Evolutionary conservation across 1,140 invertebrate species (phyloP).

Genomic region (Telenomus remus): DNA sequence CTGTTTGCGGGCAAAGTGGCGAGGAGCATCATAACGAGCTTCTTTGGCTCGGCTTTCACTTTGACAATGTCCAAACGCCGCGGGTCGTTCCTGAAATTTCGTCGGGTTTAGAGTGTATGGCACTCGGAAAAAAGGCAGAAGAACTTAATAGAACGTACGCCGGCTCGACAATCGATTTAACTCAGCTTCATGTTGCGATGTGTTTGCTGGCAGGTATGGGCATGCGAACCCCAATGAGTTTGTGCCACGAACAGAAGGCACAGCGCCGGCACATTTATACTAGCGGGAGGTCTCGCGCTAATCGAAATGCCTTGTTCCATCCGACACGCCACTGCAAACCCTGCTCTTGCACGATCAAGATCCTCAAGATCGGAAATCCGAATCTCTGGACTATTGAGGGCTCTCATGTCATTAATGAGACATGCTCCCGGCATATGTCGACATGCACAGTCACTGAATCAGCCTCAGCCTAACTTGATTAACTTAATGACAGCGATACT

Average conservation of each 20-base stretch:
- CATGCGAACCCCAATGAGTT: conserved; percentile 24
- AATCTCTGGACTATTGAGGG: conserved; percentile 48
- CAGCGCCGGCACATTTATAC: conserved; percentile 40
- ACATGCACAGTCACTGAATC: conserved; percentile 5
- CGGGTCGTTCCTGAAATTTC: conserved; percentile 27
- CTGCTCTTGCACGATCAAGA: conserved; percentile 18
- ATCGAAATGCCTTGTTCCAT: conserved; percentile 68
- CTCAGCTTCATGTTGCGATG: conserved; percentile 39
- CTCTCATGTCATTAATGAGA: conserved; percentile 64
- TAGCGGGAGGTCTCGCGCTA: conserved; percentile 43
- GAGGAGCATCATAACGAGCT: not conserved
- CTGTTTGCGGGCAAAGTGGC: no score
- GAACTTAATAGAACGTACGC: conserved; percentile 49
- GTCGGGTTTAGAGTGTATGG: conserved; percentile 3
- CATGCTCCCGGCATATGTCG: conserved; percentile 45
- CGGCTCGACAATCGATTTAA: conserved; percentile 51
- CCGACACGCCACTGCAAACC: conserved; percentile 44
- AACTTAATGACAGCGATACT: conserved; percentile 21
- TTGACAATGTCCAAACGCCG: conserved; percentile 15
- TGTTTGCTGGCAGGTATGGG: conserved; percentile 27
- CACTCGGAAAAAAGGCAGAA: not conserved
- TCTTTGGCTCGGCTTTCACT: conserved; percentile 6
- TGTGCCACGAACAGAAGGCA: conserved; percentile 53
- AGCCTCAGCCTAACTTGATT: conserved; percentile 29
- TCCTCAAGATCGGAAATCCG: conserved; percentile 60